Evolutionary conservation across 2,113 vertebrate genomes (phyloP).

Genomic region (Arvicanthis niloticus): DNA sequence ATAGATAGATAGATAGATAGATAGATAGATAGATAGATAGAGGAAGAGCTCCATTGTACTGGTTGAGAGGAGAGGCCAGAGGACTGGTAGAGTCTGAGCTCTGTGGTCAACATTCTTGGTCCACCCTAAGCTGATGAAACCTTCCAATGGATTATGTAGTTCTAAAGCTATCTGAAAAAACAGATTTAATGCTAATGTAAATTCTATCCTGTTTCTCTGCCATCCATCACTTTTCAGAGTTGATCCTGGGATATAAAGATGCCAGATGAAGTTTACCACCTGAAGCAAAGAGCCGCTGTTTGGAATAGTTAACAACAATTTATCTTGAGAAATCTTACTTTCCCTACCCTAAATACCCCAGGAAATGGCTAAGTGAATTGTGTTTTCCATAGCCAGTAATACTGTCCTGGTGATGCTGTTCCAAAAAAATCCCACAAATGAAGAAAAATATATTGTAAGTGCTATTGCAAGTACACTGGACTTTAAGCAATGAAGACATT

Average conservation of each 20-base stretch:
- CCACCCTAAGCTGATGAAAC: constrained; percentile 55
- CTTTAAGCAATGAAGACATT: constrained; percentile 82
- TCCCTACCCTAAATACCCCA: constrained; percentile 48
- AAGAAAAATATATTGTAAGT: constrained; percentile 77
- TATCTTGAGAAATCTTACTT: constrained; percentile 70
- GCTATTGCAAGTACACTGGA: constrained; percentile 79
- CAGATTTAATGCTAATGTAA: constrained; percentile 62
- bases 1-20: no score
- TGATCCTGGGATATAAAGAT: constrained; percentile 71
- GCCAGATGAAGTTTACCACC: constrained; percentile 66
- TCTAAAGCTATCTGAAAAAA: constrained; percentile 64
- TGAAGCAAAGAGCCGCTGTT: constrained; percentile 62
- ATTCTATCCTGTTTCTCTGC: constrained; percentile 58
- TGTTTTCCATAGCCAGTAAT: constrained; percentile 62
- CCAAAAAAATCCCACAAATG: constrained; percentile 59
- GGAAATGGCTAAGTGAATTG: constrained; percentile 70
- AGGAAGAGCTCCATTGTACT: not conserved
- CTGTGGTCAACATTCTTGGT: constrained; percentile 34
- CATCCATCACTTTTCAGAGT: constrained; percentile 68
- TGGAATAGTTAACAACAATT: constrained; percentile 57
- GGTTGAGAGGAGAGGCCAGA: not conserved
- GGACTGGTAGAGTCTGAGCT: not conserved
- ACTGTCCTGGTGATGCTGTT: constrained; percentile 52
- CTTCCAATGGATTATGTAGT: constrained; percentile 19
- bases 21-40: no score